Evolutionary conservation across 2,888 invertebrate species (phyloP).

Genomic region (Eupithecia subumbrata): DNA sequence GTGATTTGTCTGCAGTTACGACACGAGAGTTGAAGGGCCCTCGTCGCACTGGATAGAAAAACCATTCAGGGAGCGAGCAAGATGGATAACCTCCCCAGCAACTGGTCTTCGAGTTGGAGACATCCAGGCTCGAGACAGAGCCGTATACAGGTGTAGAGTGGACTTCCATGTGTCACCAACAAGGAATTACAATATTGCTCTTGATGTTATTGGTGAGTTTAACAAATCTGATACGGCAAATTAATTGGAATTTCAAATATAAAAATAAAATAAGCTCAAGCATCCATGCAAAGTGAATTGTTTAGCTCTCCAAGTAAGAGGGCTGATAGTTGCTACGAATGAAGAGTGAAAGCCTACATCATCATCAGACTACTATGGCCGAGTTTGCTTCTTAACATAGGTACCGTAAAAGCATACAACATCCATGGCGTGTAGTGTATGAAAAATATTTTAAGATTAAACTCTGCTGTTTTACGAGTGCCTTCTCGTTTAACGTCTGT

Average conservation of each 20-base stretch:
- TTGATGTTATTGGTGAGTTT: slow-evolving; percentile 88
- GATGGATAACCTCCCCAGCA: slow-evolving; percentile 81
- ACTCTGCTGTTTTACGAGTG: slow-evolving; percentile 37
- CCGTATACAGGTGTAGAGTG: slow-evolving; percentile 74
- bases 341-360: not conserved
- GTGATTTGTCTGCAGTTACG: slow-evolving; percentile 63
- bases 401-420: slow-evolving; percentile 5
- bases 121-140: slow-evolving; percentile 68
- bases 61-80: slow-evolving; percentile 86
- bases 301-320: not conserved
- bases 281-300: not conserved
- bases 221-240: not conserved
- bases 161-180: slow-evolving; percentile 88
- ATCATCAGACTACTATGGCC: not conserved
- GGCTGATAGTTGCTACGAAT: not conserved
- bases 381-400: not conserved
- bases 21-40: slow-evolving; percentile 68
- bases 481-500: slow-evolving; percentile 34
- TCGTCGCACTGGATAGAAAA: slow-evolving; percentile 79
- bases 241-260: not conserved
- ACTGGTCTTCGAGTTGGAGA: slow-evolving; percentile 65
- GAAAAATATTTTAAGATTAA: slow-evolving; percentile 34
- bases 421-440: not conserved
- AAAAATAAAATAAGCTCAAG: not conserved
- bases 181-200: slow-evolving; percentile 88